Conservation (phyloP, 2,797 vertebrate genomes). For the Rhinogobio ventralis region DNA sequence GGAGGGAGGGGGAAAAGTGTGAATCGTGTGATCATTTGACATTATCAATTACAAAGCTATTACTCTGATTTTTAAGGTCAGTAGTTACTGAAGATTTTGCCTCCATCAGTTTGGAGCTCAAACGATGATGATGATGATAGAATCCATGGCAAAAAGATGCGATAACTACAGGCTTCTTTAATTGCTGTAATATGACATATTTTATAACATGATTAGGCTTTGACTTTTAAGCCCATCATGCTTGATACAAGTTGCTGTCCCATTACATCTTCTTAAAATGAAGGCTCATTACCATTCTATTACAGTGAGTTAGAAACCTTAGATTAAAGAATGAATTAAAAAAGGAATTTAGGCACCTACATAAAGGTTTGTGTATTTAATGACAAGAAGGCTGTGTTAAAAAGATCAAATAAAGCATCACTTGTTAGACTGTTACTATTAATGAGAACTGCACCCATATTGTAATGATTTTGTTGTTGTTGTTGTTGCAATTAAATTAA, state of each 20-base stretch:
- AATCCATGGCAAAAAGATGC: constrained; percentile 1
- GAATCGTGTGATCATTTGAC: constrained; percentile 45
- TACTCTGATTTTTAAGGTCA: constrained; percentile 37
- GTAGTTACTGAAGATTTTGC: constrained; percentile 21
- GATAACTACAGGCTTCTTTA: constrained; percentile 2
- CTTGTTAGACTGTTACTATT: not conserved
- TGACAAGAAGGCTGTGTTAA: constrained; percentile 1
- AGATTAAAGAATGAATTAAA: constrained; percentile 42
- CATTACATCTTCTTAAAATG: constrained; percentile 37
- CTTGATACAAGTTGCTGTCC: constrained; percentile 17
- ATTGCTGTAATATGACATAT: constrained; percentile 22
- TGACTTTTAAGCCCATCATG: constrained; percentile 7
- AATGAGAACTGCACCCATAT: not conserved
- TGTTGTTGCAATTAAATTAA: constrained; percentile 10
- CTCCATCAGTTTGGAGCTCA: constrained; percentile 38
- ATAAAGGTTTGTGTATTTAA: not conserved
- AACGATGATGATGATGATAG: constrained; percentile 11
- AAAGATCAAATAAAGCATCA: constrained; percentile 38
- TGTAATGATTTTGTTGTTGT: not conserved
- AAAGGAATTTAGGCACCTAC: not conserved
- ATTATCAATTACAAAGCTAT: constrained; percentile 52
- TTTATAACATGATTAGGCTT: constrained; percentile 12
- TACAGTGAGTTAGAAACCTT: constrained; percentile 9
- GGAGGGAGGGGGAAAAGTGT: not conserved
- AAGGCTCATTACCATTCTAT: constrained; percentile 29